phyloP scores from a whole-genome alignment of 2,888 invertebrate genomes.

The Drosophila pegasa region DNA sequence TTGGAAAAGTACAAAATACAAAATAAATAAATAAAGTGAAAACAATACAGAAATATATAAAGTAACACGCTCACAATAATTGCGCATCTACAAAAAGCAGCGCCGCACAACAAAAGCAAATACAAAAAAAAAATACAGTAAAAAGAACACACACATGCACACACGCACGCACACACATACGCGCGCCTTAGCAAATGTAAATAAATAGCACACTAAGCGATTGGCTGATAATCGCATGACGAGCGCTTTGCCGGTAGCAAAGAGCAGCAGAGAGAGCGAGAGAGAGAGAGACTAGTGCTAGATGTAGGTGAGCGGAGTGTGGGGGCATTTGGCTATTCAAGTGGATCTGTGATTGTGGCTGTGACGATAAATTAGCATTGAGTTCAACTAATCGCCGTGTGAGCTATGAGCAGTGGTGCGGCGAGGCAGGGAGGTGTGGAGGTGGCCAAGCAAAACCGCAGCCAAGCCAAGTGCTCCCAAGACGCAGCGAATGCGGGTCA shows the following conservation, averaged over 20 bases:
- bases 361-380: constrained; percentile 76
- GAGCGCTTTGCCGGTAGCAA: constrained; percentile 50
- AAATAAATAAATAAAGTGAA: constrained; percentile 50
- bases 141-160: constrained; percentile 33
- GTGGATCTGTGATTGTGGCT: constrained; percentile 71
- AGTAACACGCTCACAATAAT: constrained; percentile 80
- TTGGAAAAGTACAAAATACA: constrained; percentile 61
- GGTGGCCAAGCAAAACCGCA: constrained; percentile 25
- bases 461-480: constrained; percentile 32
- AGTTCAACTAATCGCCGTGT: constrained; percentile 38
- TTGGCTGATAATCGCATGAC: constrained; percentile 79
- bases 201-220: constrained; percentile 77
- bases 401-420: background rate
- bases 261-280: background rate
- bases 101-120: constrained; percentile 64
- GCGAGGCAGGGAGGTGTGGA: constrained; percentile 1
- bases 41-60: constrained; percentile 69
- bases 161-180: constrained; percentile 26
- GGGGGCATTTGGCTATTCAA: constrained; percentile 25
- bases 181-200: constrained; percentile 56
- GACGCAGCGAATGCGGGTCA: constrained; percentile 52
- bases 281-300: background rate
- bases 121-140: constrained; percentile 48
- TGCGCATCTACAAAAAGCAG: constrained; percentile 76
- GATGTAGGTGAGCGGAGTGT: background rate